Base-by-base conservation (phyloP, 2,797 vertebrate species). In the Danionella dracula region DNA sequence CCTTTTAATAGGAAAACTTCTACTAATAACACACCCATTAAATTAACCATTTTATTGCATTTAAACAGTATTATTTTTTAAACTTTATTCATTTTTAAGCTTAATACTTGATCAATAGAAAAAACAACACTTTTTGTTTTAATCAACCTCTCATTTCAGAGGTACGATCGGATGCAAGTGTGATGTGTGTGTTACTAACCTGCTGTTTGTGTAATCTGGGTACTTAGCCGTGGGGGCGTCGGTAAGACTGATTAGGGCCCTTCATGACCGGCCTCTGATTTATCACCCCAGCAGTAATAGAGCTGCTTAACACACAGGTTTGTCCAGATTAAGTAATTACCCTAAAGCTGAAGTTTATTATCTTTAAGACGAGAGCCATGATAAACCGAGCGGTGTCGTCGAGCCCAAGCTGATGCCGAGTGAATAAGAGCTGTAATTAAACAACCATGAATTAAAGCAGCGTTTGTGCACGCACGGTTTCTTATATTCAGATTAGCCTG, bases 301-400 rank as follows among this genome's bases (percentile, higher is more conserved):
- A 89, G 64, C 91, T 94, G 92, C 92, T 93, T 94, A 95, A 95
- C 92, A 92, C 89, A 89, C 90, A 89, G 88, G 91, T 93, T 95
- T 93, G 92, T 93, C 91, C 89, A 93, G 93, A 94, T 96, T 92
- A 94, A 94, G 92, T 93, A 94, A 96, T 95, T 94, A 93, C 91
- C 90, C 92, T 85, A 91, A 93, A 92, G 91, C 87, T 87, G 84
- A 94, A 90, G 88, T 90, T 92, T 91, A 92, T 93, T 95, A 93
- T 93, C 89, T 87, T 82, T 82, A 89, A 89, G 86, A 87, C 80
- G 79, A 76, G 58, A 16, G 56, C 31, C 7, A 77, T 92, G 92
- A 94, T 86, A 88, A 93, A 89, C 90, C 85, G 81, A 80, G 73
- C 48, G 71, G 83, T 83, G 84, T 85, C 81, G 79, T n/a, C 8